These are phyloP conservation scores for Antitype chi DNA, from an alignment of 2,888 invertebrate genomes.

Conservation along the genomic window DNA sequence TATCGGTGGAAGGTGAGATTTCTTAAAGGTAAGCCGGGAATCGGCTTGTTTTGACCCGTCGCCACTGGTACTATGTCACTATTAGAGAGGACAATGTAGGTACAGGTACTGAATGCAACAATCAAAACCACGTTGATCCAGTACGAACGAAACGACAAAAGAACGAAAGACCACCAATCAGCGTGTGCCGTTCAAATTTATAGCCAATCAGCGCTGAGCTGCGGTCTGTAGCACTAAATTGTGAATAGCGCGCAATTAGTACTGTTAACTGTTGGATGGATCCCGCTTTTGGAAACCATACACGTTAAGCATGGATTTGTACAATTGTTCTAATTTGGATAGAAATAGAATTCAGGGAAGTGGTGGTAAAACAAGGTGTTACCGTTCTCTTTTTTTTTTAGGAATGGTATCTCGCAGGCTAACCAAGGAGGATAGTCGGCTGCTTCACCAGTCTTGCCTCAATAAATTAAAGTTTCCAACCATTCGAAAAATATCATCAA, in stretches of 20 bases:
- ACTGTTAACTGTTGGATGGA: conserved; percentile 64
- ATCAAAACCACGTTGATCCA: conserved; percentile 56
- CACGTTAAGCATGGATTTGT: conserved; percentile 27
- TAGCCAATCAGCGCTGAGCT: conserved; percentile 80
- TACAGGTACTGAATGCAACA: conserved; percentile 20
- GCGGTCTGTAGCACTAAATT: conserved; percentile 73
- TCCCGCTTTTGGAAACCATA: conserved; percentile 62
- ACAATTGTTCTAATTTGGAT: conserved; percentile 48
- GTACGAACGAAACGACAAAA: conserved; percentile 66
- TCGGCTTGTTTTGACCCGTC: not conserved
- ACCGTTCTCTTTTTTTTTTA: no score
- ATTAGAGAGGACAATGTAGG: not conserved
- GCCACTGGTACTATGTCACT: not conserved
- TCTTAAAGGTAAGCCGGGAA: no score
- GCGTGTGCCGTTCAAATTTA: conserved; percentile 73
- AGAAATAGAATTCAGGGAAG: not conserved
- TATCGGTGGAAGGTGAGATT: no score
- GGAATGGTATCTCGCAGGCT: not conserved
- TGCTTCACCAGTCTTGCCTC: no score
- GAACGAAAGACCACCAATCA: conserved; percentile 78
- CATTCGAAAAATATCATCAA: not conserved
- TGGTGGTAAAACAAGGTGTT: not conserved
- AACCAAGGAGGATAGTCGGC: not conserved
- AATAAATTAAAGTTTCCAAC: no score
- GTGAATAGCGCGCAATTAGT: conserved; percentile 79